These are phyloP conservation scores for Rhopalosiphum maidis DNA, from an alignment of 1,140 invertebrate species.

Conservation along the genomic window DNA sequence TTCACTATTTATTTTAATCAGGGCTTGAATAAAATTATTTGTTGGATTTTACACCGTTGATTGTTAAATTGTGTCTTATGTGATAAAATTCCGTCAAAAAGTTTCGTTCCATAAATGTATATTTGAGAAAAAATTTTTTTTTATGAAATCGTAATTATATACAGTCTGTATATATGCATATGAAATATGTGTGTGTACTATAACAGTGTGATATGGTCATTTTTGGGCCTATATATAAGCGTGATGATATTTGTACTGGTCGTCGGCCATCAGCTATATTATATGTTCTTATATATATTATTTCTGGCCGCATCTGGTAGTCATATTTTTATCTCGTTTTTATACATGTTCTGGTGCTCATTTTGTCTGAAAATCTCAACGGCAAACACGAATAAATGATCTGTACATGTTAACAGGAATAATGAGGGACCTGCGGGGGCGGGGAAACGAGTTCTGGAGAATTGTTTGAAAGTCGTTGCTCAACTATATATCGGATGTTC, in stretches of 20 bases:
- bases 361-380: slow-evolving; percentile 25
- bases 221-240: neutral
- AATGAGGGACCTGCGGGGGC: neutral
- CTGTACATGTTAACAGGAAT: slow-evolving; percentile 25
- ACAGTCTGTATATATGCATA: neutral
- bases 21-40: neutral
- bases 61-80: neutral
- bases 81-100: neutral
- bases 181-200: neutral
- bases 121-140: neutral
- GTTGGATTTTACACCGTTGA: neutral
- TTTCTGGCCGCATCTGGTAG: slow-evolving; percentile 12
- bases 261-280: neutral
- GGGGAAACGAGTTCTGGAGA: neutral
- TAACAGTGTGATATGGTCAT: neutral
- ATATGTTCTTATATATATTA: neutral
- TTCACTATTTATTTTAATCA: neutral
- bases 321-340: slow-evolving; percentile 39
- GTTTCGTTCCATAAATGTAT: neutral
- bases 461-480: slow-evolving; percentile 25
- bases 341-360: slow-evolving; percentile 21
- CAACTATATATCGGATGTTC: slow-evolving; percentile 30
- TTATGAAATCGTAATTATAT: neutral
- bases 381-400: slow-evolving; percentile 45
- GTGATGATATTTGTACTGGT: neutral